Evolutionary conservation across 2,797 vertebrate species (phyloP), one percentile per base, ranked within the genome.

Genomic region (Enteromius paludinosus): DNA sequence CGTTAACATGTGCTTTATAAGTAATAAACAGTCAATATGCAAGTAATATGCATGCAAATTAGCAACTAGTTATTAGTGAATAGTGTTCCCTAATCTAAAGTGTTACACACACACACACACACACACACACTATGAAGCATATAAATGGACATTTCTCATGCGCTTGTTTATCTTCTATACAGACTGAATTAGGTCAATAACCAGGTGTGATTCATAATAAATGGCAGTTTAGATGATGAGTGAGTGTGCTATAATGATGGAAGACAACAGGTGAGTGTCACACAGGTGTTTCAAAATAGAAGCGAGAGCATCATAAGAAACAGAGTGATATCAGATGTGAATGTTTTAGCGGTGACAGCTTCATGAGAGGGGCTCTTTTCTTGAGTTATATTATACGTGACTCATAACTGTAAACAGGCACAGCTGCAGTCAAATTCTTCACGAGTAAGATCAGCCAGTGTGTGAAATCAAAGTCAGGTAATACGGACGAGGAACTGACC

Each of bases 331-430:
- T 85, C 78, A 79, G 69, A 79, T 81, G 72, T 70, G 73, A 84
- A 79, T 81, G 35, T 74, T 84, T 83, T 65, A 62, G 56, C 71
- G 70, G 81, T 83, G 83, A 79, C 82, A 85, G 61, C 69, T 54
- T 52, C 79, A 73, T 62, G 20, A 77, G 20, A 18, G 43, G n/a
- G 62, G 75, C 69, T 81, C 73, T 66, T 79, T 71, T 77, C 49
- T 76, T 73, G 81, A 83, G 45, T 86, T 79, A 83, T 81, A 72
- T 72, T 81, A 88, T 82, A 83, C 54, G 61, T 87, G 83, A 85
- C 82, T 86, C 86, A 85, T 79, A 84, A 84, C 77, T 69, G 59
- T 52, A 85, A 84, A 54, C 80, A 82, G 71, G 83, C 73, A 81
- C 68, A 84, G 78, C 71, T 38, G 45, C 18, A 65, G 56, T 59